Percentiles rank a stretch among this genome's conserved stretches.
Conservation (phyloP, 1,140 invertebrate species). For the Dendrolimus punctatus region DNA sequence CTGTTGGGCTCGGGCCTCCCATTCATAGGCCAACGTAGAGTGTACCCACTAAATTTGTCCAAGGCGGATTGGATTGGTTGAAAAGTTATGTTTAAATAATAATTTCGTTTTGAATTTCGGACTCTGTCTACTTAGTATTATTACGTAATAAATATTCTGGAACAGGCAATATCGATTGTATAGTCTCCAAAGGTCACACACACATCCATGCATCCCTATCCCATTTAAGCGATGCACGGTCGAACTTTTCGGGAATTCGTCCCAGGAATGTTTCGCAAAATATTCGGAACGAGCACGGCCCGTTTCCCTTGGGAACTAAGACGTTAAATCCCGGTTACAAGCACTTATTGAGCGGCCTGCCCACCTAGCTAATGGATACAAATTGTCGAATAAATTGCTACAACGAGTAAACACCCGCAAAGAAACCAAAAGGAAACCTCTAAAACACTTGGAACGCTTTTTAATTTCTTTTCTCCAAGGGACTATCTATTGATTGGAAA, state of each 20-base stretch:
- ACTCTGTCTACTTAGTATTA: too few relatives aligned
- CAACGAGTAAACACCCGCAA: constrained; percentile 21
- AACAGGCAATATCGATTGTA: too few relatives aligned
- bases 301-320: constrained; percentile 46
- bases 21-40: too few relatives aligned
- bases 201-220: constrained; percentile 3
- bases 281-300: constrained; percentile 42
- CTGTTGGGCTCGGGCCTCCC: too few relatives aligned
- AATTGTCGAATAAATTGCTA: constrained; percentile 47
- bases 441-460: neutral
- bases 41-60: too few relatives aligned
- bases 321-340: constrained; percentile 63
- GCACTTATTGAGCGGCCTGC: constrained; percentile 50
- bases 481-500: neutral
- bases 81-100: too few relatives aligned
- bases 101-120: too few relatives aligned
- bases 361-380: constrained; percentile 56
- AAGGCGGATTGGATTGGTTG: too few relatives aligned
- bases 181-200: too few relatives aligned
- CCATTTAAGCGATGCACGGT: constrained; percentile 23
- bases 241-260: constrained; percentile 53
- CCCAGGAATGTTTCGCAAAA: constrained; percentile 48
- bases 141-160: too few relatives aligned
- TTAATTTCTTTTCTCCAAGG: too few relatives aligned
- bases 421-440: too few relatives aligned